Conservation (phyloP, 1,140 invertebrate genomes). For the Drosophila lacteicornis region DNA sequence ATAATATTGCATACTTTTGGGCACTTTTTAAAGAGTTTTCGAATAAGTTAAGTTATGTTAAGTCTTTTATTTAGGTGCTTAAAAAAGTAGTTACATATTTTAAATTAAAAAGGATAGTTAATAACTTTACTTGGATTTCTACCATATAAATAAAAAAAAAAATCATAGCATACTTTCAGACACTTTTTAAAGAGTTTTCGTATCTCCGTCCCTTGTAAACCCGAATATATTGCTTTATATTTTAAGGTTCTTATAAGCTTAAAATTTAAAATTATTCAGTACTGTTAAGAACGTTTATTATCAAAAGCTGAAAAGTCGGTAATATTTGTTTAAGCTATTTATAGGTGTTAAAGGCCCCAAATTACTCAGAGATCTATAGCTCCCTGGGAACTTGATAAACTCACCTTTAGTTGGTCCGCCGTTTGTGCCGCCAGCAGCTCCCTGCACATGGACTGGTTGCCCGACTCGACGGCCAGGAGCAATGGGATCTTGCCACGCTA, state of each 20-base stretch:
- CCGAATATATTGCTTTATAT: slow-evolving; percentile 1
- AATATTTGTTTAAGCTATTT: slow-evolving; percentile 1
- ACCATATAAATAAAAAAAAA: no score
- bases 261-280: not conserved
- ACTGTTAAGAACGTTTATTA: slow-evolving; percentile 9
- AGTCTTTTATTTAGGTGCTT: no score
- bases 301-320: not conserved
- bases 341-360: slow-evolving; percentile 7
- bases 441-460: slow-evolving; percentile 96
- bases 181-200: not conserved
- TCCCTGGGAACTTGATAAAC: slow-evolving; percentile 6
- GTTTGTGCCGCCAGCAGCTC: slow-evolving; percentile 94
- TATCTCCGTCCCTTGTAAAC: no score
- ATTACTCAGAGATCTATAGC: slow-evolving; percentile 4
- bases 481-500: slow-evolving; percentile 97
- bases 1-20: no score
- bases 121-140: no score
- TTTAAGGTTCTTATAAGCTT: not conserved
- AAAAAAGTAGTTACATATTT: no score
- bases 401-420: slow-evolving; percentile 90
- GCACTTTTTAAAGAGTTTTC: no score
- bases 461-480: slow-evolving; percentile 95
- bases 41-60: no score
- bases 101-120: no score
- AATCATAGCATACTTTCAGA: not conserved